Evolutionary conservation across 2,113 vertebrate genomes (phyloP), one percentile per base, ranked within the genome.

Genomic region (Heterocephalus glaber): DNA sequence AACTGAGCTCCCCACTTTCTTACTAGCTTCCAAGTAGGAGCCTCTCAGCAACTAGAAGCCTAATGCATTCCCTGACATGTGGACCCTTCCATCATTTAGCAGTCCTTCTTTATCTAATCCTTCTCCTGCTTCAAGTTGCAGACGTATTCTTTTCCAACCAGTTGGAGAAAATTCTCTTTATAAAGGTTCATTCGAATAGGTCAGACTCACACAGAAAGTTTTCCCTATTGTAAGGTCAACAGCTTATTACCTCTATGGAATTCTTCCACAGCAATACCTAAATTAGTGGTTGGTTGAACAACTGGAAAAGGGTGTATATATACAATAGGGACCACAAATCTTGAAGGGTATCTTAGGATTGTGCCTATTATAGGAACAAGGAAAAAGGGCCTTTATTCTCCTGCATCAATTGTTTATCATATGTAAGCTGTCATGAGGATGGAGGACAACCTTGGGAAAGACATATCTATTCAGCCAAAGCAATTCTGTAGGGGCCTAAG

Each of bases 41-140:
- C 16, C 35, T 58, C 1, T 82, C 30, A 82, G 30, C 6, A 89
- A 7, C 5, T 79, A 52, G 13, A 80, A 30, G n/a, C 4, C 38
- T 72, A 35, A 14, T 3, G 14, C 13, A 93, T 74, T 90, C 8
- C 20, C 72, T 60, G 44, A 41, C 61, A 72, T 3, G 2, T 56
- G 35, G 33, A 63, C 7, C 7, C 9, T 33, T n/a, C 10, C 16
- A 90, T 14, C 72, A 65, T 74, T 74, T 24, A 38, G 14, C 33
- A 87, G n/a, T 66, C 83, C 56, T 77, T 35, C 38, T 58, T 16
- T 89, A n/a, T 91, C 61, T 60, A 56, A 84, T 65, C 49, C 7
- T 68, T 91, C 30, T n/a, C 35, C 35, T 94, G 14, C 77, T 84
- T 96, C 72, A 66, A 88, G 80, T 35, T 12, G 35, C 38, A 91